Conservation (phyloP, 2,888 invertebrate species). For the Eulithis testata region DNA sequence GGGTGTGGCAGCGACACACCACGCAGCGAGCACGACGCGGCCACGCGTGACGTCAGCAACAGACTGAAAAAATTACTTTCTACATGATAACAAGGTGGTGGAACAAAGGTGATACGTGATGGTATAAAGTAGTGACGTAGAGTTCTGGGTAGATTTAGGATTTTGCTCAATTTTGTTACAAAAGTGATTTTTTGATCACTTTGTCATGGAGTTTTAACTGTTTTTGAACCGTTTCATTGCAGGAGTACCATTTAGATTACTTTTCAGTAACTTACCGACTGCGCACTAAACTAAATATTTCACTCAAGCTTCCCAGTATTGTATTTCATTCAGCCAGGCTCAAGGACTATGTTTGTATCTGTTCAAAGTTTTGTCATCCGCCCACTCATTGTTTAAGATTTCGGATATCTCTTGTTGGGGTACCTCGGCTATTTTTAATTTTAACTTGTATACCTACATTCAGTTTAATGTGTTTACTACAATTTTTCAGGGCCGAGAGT, state of each 20-base stretch:
- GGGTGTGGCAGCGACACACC: constrained; percentile 31
- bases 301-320: no score
- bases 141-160: not conserved
- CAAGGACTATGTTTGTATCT: no score
- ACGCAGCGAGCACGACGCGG: constrained; percentile 42
- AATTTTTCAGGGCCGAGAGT: not conserved
- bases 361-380: not conserved
- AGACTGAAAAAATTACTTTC: constrained; percentile 39
- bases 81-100: constrained; percentile 25
- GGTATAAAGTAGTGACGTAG: not conserved
- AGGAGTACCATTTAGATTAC: no score
- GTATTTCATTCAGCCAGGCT: no score
- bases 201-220: no score
- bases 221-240: no score
- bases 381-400: not conserved
- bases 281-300: no score
- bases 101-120: not conserved
- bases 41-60: constrained; percentile 48
- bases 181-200: no score
- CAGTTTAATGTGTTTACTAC: not conserved
- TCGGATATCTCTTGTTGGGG: not conserved
- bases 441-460: not conserved
- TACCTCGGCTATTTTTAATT: not conserved
- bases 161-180: not conserved
- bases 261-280: no score